Conservation (phyloP, 2,797 vertebrate species). For the Euphonia xanthogaster region DNA sequence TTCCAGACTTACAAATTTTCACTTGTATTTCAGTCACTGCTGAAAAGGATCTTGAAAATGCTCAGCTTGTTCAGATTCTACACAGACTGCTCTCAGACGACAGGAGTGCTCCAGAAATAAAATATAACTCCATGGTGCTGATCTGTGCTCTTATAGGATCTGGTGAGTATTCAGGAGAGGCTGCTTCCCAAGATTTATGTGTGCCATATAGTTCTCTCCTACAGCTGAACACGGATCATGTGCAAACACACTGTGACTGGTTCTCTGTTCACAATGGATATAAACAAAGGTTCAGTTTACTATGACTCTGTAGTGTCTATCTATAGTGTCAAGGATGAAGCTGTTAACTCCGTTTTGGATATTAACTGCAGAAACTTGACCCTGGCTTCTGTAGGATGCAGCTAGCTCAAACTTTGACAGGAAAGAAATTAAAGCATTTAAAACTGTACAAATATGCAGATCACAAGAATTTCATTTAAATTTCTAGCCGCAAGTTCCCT, state of each 20-base stretch:
- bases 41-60: constrained; percentile 92
- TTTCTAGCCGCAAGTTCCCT: background rate
- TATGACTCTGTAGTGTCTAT: background rate
- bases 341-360: background rate
- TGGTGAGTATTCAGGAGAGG: constrained; percentile 77
- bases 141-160: constrained; percentile 95
- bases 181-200: background rate
- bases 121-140: constrained; percentile 98
- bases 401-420: background rate
- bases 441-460: background rate
- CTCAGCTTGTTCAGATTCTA: constrained; percentile 91
- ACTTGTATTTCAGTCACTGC: constrained; percentile 82
- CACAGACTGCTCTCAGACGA: constrained; percentile 95
- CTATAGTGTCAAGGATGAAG: background rate
- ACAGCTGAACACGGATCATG: background rate
- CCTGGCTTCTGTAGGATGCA: background rate
- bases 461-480: background rate
- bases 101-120: constrained; percentile 95
- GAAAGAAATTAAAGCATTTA: background rate
- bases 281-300: background rate
- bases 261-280: background rate
- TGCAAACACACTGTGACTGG: background rate
- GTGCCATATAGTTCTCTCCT: background rate
- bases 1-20: background rate
- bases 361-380: background rate